Percentiles rank a stretch among this genome's conserved stretches.
Evolutionary conservation across 2,888 invertebrate species (phyloP).

Genomic region (Calameuta pallipes): DNA sequence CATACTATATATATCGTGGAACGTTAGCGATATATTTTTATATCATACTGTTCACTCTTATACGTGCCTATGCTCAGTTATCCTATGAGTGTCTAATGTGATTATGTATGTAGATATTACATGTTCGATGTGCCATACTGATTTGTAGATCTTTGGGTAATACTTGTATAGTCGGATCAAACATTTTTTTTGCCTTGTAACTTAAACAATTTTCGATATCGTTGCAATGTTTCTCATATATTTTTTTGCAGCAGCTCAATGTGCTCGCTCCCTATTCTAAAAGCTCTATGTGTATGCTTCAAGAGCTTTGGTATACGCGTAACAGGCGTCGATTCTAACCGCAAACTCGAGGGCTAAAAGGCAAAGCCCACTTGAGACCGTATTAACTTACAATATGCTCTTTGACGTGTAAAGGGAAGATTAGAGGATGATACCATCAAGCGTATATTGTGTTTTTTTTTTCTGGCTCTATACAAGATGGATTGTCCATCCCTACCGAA

Average conservation of each 20-base stretch:
- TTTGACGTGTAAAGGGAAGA: neutral
- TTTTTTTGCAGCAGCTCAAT: neutral
- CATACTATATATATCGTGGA: neutral
- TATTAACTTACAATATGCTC: constrained; percentile 4
- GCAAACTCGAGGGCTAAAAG: neutral
- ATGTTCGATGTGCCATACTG: neutral
- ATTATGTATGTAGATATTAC: neutral
- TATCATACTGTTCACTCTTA: neutral
- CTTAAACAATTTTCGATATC: neutral
- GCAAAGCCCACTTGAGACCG: constrained; percentile 2
- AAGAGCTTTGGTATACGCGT: neutral
- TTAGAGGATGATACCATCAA: neutral
- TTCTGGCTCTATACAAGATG: neutral
- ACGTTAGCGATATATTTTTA: neutral
- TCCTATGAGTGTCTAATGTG: neutral
- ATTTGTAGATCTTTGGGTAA: neutral
- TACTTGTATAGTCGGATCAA: neutral
- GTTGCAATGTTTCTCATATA: neutral
- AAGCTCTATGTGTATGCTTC: neutral
- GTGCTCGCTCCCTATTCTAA: neutral
- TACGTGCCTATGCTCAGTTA: neutral
- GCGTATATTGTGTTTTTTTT: neutral
- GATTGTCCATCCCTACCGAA: neutral
- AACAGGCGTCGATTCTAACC: neutral
- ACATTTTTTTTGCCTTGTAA: neutral